Evolutionary conservation across 2,888 invertebrate genomes (phyloP).

Genomic region (Boloria euphrosyne): DNA sequence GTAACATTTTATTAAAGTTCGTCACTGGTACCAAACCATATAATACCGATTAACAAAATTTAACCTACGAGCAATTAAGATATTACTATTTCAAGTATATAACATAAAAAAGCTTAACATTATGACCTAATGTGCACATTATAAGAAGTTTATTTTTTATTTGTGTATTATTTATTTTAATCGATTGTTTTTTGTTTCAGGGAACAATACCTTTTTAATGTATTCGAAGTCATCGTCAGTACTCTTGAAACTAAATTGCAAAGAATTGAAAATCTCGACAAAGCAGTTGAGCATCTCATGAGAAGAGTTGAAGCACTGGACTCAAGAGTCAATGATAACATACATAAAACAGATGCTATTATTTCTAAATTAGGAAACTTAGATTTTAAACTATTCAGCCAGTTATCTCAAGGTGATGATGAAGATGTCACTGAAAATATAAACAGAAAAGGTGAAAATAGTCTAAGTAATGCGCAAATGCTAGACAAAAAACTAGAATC

Average conservation of each 20-base stretch:
- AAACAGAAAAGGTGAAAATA: constrained; percentile 48
- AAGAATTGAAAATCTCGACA: constrained; percentile 93
- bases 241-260: constrained; percentile 93
- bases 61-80: too few species aligned
- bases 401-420: constrained; percentile 66
- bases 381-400: constrained; percentile 88
- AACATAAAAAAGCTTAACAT: too few species aligned
- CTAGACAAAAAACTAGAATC: constrained; percentile 86
- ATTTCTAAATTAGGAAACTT: constrained; percentile 89
- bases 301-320: constrained; percentile 91
- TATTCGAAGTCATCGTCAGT: constrained; percentile 94
- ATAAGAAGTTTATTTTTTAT: too few species aligned
- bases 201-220: constrained; percentile 93
- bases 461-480: constrained; percentile 68
- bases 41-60: too few species aligned
- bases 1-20: too few species aligned
- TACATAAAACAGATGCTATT: constrained; percentile 91
- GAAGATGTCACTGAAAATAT: constrained; percentile 61
- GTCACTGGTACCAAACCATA: too few species aligned
- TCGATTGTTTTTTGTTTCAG: constrained; percentile 77
- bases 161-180: neutral
- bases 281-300: constrained; percentile 94
- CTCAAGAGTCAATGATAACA: constrained; percentile 90
- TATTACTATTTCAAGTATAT: too few species aligned
- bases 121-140: too few species aligned